Conservation (phyloP, 2,888 invertebrate species). For the Onchidella celtica region DNA sequence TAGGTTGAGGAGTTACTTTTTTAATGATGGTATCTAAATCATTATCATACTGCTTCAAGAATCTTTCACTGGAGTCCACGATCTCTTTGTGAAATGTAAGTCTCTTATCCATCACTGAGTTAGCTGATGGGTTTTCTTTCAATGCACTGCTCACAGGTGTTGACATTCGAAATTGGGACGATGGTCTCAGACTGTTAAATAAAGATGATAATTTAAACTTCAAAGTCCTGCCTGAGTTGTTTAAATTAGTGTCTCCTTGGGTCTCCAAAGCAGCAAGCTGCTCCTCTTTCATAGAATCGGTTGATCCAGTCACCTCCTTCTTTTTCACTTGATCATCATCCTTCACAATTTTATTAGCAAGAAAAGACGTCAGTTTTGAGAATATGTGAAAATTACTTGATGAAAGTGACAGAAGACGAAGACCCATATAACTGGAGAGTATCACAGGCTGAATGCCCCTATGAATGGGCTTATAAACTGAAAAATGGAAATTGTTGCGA, state of each 20-base stretch:
- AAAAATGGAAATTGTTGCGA: too few relatives aligned
- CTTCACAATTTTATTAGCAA: not conserved
- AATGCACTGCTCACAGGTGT: not conserved
- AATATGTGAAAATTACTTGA: not conserved
- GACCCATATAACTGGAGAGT: not conserved
- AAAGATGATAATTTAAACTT: not conserved
- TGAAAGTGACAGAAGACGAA: constrained; percentile 17
- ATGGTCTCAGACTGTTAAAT: not conserved
- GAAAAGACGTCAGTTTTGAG: constrained; percentile 13
- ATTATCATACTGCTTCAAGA: constrained; percentile 21
- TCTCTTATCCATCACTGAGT: not conserved
- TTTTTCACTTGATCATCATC: not conserved
- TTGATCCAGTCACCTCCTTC: too few relatives aligned
- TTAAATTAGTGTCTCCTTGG: not conserved
- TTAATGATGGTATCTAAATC: constrained; percentile 21
- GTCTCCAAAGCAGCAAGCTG: not conserved
- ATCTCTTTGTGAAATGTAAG: not conserved
- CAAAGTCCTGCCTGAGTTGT: not conserved
- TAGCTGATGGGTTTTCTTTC: not conserved
- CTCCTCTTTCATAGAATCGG: not conserved
- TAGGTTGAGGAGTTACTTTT: not conserved
- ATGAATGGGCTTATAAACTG: too few relatives aligned
- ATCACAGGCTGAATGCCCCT: too few relatives aligned
- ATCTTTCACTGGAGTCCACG: not conserved
- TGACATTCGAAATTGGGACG: not conserved